phyloP scores from a whole-genome alignment of 2,113 vertebrate species.

The Circaetus gallicus region DNA sequence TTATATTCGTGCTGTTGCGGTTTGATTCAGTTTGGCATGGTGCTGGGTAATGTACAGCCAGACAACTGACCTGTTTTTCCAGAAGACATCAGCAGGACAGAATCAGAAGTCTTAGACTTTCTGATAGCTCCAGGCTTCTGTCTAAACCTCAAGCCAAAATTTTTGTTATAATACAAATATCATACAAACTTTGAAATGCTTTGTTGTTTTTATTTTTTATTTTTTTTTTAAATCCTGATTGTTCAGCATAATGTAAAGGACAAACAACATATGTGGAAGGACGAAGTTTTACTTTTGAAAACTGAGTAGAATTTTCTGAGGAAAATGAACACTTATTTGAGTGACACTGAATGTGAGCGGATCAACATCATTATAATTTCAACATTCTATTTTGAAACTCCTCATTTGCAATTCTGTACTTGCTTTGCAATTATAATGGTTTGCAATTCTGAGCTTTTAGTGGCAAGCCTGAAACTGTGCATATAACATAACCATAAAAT shows the following conservation, averaged over 20 bases:
- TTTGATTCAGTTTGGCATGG: too few species aligned
- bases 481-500: background rate
- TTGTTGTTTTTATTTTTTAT: background rate
- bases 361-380: background rate
- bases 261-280: background rate
- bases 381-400: background rate
- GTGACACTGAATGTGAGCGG: background rate
- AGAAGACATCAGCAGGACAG: background rate
- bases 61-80: background rate
- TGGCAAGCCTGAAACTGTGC: background rate
- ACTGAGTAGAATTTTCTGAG: background rate
- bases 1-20: background rate
- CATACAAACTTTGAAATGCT: background rate
- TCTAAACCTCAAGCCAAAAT: background rate
- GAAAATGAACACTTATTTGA: background rate
- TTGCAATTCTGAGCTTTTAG: background rate
- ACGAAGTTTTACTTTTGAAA: background rate
- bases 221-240: background rate
- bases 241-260: background rate
- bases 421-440: background rate
- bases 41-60: too few species aligned
- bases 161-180: background rate
- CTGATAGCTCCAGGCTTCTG: background rate
- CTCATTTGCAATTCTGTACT: constrained; percentile 4
- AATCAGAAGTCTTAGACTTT: background rate